Evolutionary conservation across 2,797 vertebrate genomes (phyloP).

Genomic region (Pygocentrus nattereri): DNA sequence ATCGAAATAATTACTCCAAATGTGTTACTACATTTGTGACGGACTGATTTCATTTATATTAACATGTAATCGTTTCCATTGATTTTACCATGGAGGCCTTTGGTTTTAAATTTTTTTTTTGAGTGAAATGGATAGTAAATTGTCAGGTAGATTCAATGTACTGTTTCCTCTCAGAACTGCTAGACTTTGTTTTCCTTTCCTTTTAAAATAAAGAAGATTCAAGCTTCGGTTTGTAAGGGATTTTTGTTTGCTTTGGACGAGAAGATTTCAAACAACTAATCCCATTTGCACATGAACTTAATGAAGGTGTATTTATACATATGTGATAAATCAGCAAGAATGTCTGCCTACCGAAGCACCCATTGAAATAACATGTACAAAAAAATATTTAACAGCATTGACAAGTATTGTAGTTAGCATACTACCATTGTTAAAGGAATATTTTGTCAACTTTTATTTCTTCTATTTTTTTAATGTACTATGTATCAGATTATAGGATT

Average conservation of each 20-base stretch:
- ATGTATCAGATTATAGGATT: slow-evolving; percentile 80
- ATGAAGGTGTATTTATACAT: slow-evolving; percentile 84
- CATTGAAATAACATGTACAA: slow-evolving; percentile 60
- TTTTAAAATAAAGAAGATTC: slow-evolving; percentile 51
- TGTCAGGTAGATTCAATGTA: slow-evolving; percentile 72
- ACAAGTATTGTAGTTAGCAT: slow-evolving; percentile 79
- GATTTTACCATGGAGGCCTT: slow-evolving; percentile 1
- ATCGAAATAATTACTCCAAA: neutral
- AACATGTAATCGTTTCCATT: slow-evolving; percentile 7
- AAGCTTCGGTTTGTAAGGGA: slow-evolving; percentile 80
- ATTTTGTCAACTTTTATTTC: slow-evolving; percentile 77
- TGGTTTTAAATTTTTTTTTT: slow-evolving; percentile 57
- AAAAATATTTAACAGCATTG: slow-evolving; percentile 78
- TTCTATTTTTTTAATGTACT: slow-evolving; percentile 83
- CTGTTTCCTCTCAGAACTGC: slow-evolving; percentile 63
- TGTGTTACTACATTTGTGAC: neutral
- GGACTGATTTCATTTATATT: neutral
- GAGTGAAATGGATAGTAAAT: slow-evolving; percentile 71
- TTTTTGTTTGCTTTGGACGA: slow-evolving; percentile 78
- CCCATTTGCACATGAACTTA: slow-evolving; percentile 84
- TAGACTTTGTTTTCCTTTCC: slow-evolving; percentile 68
- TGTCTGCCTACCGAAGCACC: slow-evolving; percentile 77
- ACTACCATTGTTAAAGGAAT: slow-evolving; percentile 79
- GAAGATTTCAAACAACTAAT: slow-evolving; percentile 76
- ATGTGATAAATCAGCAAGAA: slow-evolving; percentile 81